Conservation (phyloP, 2,888 invertebrate species). For the Athalia rosae region DNA sequence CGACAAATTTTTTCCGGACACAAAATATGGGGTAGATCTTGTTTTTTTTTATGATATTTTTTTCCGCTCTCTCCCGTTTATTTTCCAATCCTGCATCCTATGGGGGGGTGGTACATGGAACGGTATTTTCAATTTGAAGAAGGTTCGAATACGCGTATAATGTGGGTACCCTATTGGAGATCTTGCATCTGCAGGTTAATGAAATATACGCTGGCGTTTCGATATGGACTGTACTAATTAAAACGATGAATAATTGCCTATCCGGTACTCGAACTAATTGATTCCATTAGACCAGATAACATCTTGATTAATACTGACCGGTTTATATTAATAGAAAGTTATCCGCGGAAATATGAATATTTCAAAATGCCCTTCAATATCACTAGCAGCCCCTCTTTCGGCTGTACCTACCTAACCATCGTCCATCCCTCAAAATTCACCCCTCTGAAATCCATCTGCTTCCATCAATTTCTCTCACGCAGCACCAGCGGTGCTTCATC, state of each 20-base stretch:
- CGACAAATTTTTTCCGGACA: no score
- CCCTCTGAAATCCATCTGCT: not conserved
- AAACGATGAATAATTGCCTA: constrained; percentile 62
- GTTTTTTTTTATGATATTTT: no score
- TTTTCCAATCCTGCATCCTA: no score
- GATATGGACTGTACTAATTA: constrained; percentile 56
- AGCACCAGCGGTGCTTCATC: not conserved
- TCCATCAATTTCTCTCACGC: no score
- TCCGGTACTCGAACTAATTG: constrained; percentile 60
- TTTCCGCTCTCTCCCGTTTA: no score
- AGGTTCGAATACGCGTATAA: no score
- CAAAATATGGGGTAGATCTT: no score
- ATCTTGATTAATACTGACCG: constrained; percentile 34
- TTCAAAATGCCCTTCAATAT: not conserved
- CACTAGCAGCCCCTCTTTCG: not conserved
- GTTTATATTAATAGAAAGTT: constrained; percentile 27
- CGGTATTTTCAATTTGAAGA: no score
- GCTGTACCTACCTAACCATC: not conserved
- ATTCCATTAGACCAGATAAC: constrained; percentile 55
- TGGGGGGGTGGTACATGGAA: no score
- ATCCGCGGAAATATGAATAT: constrained; percentile 9
- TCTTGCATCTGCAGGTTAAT: constrained; percentile 18
- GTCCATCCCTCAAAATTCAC: not conserved
- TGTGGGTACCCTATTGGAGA: no score
- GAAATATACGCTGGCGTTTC: constrained; percentile 42